A percentile compares a stretch with the other conserved stretches of the same genome.
Evolutionary conservation across 2,888 invertebrate genomes (phyloP).

Genomic region (Eugnorisma glareosa): DNA sequence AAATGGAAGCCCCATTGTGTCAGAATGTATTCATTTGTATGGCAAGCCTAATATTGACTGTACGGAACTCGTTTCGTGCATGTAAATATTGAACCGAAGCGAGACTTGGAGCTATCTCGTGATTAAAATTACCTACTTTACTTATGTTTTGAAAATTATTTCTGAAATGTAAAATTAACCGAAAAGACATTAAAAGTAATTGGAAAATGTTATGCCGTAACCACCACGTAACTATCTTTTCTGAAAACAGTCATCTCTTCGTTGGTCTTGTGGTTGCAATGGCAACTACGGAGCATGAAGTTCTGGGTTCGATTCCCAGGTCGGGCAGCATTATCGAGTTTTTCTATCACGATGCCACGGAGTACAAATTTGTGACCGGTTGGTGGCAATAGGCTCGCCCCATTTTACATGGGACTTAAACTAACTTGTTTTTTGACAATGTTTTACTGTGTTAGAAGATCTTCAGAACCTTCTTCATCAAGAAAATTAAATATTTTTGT

Average conservation of each 20-base stretch:
- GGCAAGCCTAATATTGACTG: constrained; percentile 88
- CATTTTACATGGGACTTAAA: not conserved
- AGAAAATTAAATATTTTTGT: constrained; percentile 24
- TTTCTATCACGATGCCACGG: not conserved
- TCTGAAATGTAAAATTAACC: constrained; percentile 1
- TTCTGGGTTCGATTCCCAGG: not conserved
- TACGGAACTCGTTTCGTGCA: constrained; percentile 85
- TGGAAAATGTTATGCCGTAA: not conserved
- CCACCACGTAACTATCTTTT: not conserved
- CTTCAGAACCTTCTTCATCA: not conserved
- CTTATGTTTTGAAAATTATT: constrained; percentile 41
- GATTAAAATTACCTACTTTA: constrained; percentile 76
- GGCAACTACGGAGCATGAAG: not conserved
- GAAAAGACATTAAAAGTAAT: not conserved
- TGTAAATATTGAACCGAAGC: constrained; percentile 80
- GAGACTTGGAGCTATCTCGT: constrained; percentile 74
- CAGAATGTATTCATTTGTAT: constrained; percentile 90
- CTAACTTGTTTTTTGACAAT: not conserved
- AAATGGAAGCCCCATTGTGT: constrained; percentile 89
- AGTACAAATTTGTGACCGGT: not conserved
- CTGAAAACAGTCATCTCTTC: not conserved
- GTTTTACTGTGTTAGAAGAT: not conserved
- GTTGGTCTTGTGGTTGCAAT: not conserved
- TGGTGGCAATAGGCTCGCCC: not conserved
- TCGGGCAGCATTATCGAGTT: not conserved